Evolutionary conservation across 2,797 vertebrate species (phyloP), one percentile per base, ranked within the genome.

Genomic region (Peromyscus nudipes): DNA sequence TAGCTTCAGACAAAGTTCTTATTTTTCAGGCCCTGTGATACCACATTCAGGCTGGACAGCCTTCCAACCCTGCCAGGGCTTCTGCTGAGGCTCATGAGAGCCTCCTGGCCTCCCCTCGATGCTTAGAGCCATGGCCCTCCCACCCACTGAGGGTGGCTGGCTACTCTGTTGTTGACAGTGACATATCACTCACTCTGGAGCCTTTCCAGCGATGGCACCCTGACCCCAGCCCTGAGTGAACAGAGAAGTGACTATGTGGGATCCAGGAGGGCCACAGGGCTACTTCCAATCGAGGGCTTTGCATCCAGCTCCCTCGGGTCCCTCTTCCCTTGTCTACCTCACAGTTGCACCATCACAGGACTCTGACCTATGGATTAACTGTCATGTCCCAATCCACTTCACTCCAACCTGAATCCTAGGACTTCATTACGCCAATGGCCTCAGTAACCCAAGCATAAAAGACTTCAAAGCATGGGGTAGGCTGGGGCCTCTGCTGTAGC

Each of bases 361-460:
- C 60, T 87, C 88, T 96, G 94, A 93, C 73, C 87, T 96, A 89
- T 92, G 90, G 95, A 94, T 97, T 94, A 94, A 64, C 95, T 94
- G 87, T 88, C 92, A 62, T 62, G 92, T 83, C n/a, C 86, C 60
- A 17, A 83, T 85, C 77, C 43, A 69, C 84, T 96, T 84, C 60
- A 2, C 71, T 93, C 49, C n/a, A 81, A 67, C 79, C 80, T 3
- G 11, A 83, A 80, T 81, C 49, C 64, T 27, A 40, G 49, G 67
- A 96, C 94, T 96, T 97, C 92, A 96, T 93, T 89, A 86, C 19
- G 6, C 60, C 34, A 9, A 4, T 0, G 0, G 93, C 69, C 81
- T 82, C 19, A 1, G 73, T 29, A 11, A 21, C 34, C 77, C 52
- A 4, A 6, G 46, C 71, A 2, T 16, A 25, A 49, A 83, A 7